Conservation (phyloP, 92 coral and sea anemone species). For the Porites divaricata region DNA sequence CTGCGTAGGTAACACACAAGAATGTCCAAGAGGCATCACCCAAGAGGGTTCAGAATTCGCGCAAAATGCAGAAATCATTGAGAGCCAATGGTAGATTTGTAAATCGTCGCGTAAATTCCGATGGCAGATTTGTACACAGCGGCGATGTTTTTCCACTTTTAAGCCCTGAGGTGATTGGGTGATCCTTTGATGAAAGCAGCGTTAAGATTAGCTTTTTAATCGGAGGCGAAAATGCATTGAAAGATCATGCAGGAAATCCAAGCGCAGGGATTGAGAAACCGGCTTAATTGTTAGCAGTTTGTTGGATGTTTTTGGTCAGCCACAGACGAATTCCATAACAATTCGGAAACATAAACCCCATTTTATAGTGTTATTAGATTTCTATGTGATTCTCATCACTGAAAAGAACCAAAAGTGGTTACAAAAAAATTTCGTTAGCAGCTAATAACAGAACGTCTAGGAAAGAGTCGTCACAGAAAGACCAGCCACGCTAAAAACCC, state of each 20-base stretch:
- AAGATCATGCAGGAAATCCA: conserved; percentile 7
- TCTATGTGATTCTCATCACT: neutral
- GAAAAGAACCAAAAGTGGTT: neutral
- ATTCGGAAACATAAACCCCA: too few relatives aligned
- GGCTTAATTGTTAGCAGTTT: neutral
- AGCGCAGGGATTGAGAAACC: neutral
- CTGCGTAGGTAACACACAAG: conserved; percentile 1
- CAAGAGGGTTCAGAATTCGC: neutral
- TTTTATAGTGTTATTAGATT: too few relatives aligned
- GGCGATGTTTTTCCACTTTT: neutral
- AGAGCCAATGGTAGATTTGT: neutral
- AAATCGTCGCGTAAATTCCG: neutral
- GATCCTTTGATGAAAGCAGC: conserved; percentile 1
- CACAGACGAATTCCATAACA: neutral
- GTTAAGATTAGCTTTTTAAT: neutral
- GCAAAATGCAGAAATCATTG: neutral
- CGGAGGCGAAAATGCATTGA: neutral
- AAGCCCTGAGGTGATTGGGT: neutral
- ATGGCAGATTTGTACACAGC: neutral
- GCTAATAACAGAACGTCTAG: neutral
- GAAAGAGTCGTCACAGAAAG: neutral
- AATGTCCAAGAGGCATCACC: neutral
- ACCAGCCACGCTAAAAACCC: too few relatives aligned
- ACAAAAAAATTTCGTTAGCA: neutral
- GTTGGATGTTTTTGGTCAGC: neutral